Base-by-base conservation (phyloP, 2,113 vertebrate genomes). In the Manacus vitellinus region DNA sequence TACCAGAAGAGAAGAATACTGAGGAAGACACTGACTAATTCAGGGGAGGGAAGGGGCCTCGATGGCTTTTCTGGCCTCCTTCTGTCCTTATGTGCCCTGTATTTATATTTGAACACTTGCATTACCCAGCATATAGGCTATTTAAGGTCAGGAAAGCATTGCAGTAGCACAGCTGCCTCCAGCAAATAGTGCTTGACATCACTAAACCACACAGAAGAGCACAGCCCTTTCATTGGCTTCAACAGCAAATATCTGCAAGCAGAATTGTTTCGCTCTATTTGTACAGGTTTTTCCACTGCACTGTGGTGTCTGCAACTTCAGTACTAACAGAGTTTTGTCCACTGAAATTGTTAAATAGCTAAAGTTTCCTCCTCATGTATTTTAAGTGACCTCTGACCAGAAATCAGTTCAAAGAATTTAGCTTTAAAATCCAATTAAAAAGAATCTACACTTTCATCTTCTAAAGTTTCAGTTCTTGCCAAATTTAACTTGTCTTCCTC, bases 51-150 rank as follows among this genome's bases (percentile, higher is more conserved):
- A 92, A 95, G 97, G 94, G 97, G 88, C 95, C 96, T 87, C 70
- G 83, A 96, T 93, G 87, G 94, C 82, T 95, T 92, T 96, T 96
- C 92, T 43, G 96, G 96, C 92, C 89, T 94, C 94, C 63, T 85
- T 20, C 56, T 98, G 97, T 98, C 98, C 98, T 98, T 82, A 98
- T 1, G 88, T 98, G 97, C 97, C 97, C 97, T 91, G 49, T 86
- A 85, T 95, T 97, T 97, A 70, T 97, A 96, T 96, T 89, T 97
- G 96, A 95, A 93, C 44, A 88, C 79, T 93, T 93, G 83, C 87
- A 91, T 65, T 92, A 95, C 90, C 94, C 93, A 95, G 96, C 88
- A 94, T 96, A 96, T 97, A 96, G 95, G 94, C 91, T 78, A 73
- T 88, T 95, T 89, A 84, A 93, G 97, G 96, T 96, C 97, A 94